A percentile compares a stretch with the other conserved stretches of the same genome.
phyloP scores from a whole-genome alignment of 2,888 invertebrate species.

The Scotopteryx bipunctaria region DNA sequence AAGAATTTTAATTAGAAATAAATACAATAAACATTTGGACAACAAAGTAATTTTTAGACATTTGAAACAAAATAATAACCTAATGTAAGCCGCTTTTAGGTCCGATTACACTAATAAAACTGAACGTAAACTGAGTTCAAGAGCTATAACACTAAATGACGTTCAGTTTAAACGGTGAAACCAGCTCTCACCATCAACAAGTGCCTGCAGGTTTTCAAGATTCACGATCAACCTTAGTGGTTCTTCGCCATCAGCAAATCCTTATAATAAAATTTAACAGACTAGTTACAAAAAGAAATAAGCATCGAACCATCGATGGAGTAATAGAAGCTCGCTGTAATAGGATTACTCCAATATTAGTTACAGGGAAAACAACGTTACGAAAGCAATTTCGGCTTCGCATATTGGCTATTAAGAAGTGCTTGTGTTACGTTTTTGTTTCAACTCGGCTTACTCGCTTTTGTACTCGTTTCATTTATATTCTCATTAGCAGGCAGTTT shows the following conservation, averaged over 20 bases:
- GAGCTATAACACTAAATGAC: too few relatives aligned
- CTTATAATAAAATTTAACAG: constrained; percentile 31
- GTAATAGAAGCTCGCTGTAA: constrained; percentile 65
- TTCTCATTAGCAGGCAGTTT: constrained; percentile 25
- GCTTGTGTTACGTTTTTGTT: constrained; percentile 44
- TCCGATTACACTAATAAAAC: too few relatives aligned
- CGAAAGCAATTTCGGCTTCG: constrained; percentile 79
- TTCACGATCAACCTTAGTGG: neutral
- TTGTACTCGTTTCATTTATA: constrained; percentile 38
- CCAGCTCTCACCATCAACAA: too few relatives aligned
- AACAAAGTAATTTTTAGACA: too few relatives aligned
- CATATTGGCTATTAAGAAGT: constrained; percentile 80
- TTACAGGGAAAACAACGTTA: constrained; percentile 76
- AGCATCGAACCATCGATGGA: constrained; percentile 41
- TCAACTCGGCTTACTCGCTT: constrained; percentile 39
- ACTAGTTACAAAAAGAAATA: constrained; percentile 46
- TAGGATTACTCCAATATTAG: constrained; percentile 73
- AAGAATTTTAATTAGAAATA: too few relatives aligned
- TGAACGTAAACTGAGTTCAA: too few relatives aligned
- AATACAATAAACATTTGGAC: too few relatives aligned
- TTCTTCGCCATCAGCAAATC: constrained; percentile 27
- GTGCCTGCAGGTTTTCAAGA: too few relatives aligned
- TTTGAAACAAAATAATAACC: too few relatives aligned
- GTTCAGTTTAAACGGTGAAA: too few relatives aligned
- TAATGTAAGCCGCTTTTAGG: too few relatives aligned